These are phyloP conservation scores for Pogonophryne albipinna DNA, from an alignment of 2,797 vertebrate genomes.

Conservation along the genomic window DNA sequence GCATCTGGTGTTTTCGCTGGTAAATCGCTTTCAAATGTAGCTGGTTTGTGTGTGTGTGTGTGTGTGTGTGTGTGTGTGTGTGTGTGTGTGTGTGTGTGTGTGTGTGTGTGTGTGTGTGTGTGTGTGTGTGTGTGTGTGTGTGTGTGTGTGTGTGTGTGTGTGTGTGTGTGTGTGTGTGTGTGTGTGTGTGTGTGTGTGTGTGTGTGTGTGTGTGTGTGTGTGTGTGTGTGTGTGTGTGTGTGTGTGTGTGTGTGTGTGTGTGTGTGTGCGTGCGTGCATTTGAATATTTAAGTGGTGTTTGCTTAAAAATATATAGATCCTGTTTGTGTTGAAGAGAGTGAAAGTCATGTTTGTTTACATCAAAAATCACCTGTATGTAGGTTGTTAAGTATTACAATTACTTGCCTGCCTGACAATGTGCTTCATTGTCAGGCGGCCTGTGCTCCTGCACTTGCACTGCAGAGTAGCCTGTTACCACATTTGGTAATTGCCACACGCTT, in stretches of 20 bases:
- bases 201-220: constrained; percentile 27
- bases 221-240: constrained; percentile 25
- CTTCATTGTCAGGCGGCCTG: constrained; percentile 57
- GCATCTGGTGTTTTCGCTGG: constrained; percentile 48
- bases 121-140: constrained; percentile 25
- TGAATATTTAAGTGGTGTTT: constrained; percentile 25
- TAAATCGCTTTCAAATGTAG: constrained; percentile 27
- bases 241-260: constrained; percentile 25
- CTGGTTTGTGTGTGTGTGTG: constrained; percentile 15
- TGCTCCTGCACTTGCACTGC: constrained; percentile 63
- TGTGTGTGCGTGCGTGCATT: constrained; percentile 9
- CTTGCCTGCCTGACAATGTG: neutral
- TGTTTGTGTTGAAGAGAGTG: constrained; percentile 26
- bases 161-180: constrained; percentile 25
- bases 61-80: constrained; percentile 25
- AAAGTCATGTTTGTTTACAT: constrained; percentile 59
- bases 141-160: constrained; percentile 27
- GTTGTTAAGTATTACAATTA: constrained; percentile 64
- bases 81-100: constrained; percentile 27
- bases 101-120: constrained; percentile 25
- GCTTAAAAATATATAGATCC: neutral
- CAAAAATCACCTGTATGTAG: constrained; percentile 71
- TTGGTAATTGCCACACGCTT: constrained; percentile 70
- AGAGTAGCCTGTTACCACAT: constrained; percentile 51
- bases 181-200: constrained; percentile 25